Percentiles rank a stretch among this genome's conserved stretches.
phyloP scores from a whole-genome alignment of 2,113 vertebrate species.

The Indicator maculatus region DNA sequence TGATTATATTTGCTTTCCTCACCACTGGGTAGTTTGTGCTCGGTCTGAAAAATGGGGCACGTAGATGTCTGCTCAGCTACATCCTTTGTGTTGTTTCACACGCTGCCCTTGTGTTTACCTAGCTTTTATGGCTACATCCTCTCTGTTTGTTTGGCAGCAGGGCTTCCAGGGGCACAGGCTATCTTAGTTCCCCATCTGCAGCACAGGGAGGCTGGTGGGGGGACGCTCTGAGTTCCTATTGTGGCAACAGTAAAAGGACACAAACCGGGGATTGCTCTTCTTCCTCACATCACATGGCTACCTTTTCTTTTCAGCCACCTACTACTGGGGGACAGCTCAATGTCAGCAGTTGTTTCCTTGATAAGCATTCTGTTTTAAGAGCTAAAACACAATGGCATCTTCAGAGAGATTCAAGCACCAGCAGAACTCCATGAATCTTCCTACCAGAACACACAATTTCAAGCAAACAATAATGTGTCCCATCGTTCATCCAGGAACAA shows the following conservation, averaged over 20 bases:
- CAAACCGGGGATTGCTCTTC: conserved; percentile 5
- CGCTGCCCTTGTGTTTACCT: conserved; percentile 28
- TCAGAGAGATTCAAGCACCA: conserved; percentile 31
- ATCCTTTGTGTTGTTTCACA: conserved; percentile 12
- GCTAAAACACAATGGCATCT: conserved; percentile 14
- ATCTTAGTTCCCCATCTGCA: conserved; percentile 43
- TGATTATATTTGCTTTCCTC: neutral
- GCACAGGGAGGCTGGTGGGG: neutral
- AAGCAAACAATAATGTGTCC: neutral
- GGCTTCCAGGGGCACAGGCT: conserved; percentile 13
- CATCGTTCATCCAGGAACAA: conserved; percentile 19
- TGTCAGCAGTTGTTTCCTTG: conserved; percentile 50
- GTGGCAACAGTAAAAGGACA: conserved; percentile 39
- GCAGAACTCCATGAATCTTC: conserved; percentile 12
- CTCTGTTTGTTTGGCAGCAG: neutral
- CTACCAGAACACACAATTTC: conserved; percentile 7
- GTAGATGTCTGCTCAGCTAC: neutral
- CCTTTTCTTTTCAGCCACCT: conserved; percentile 20
- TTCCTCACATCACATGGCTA: conserved; percentile 18
- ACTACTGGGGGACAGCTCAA: neutral
- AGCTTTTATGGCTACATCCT: conserved; percentile 55
- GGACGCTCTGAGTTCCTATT: conserved; percentile 15
- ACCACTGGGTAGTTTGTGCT: neutral
- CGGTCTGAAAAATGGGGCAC: neutral
- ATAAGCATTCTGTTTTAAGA: conserved; percentile 32